These are phyloP conservation scores for Ondatra zibethicus DNA, from an alignment of 2,113 vertebrate species.

Conservation along the genomic window DNA sequence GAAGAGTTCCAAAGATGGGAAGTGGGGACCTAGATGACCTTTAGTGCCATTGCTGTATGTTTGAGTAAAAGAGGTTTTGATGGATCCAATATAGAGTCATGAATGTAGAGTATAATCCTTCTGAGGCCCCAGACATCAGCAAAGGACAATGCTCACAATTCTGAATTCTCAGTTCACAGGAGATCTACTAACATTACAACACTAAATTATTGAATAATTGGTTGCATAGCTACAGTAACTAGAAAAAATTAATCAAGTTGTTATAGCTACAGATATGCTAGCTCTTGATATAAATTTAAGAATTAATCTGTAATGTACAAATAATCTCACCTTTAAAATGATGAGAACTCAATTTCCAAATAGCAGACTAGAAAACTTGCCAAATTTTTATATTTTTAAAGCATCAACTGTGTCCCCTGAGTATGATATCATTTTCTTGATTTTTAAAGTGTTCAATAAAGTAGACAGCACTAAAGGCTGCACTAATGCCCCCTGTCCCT, in stretches of 20 bases:
- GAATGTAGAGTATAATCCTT: not conserved
- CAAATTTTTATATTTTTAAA: not conserved
- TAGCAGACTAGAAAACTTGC: not conserved
- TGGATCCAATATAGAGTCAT: not conserved
- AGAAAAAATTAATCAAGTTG: not conserved
- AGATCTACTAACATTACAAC: not conserved
- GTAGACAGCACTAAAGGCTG: not conserved
- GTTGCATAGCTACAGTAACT: not conserved
- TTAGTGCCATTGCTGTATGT: not conserved
- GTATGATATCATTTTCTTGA: not conserved
- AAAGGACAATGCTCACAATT: not conserved
- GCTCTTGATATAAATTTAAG: not conserved
- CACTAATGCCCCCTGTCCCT: not conserved
- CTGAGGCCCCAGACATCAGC: not conserved
- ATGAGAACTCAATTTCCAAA: constrained; percentile 41
- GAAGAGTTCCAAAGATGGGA: not conserved
- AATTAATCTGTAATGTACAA: not conserved
- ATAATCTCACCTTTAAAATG: not conserved
- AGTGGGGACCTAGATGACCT: not conserved
- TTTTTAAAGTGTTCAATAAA: constrained; percentile 4
- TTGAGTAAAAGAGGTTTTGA: not conserved
- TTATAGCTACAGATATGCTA: not conserved
- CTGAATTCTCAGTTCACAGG: not conserved
- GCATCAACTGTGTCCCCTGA: not conserved
- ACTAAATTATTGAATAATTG: not conserved